phyloP scores from a whole-genome alignment of 92 coral and sea anemone species.

The Scolanthus callimorphus region DNA sequence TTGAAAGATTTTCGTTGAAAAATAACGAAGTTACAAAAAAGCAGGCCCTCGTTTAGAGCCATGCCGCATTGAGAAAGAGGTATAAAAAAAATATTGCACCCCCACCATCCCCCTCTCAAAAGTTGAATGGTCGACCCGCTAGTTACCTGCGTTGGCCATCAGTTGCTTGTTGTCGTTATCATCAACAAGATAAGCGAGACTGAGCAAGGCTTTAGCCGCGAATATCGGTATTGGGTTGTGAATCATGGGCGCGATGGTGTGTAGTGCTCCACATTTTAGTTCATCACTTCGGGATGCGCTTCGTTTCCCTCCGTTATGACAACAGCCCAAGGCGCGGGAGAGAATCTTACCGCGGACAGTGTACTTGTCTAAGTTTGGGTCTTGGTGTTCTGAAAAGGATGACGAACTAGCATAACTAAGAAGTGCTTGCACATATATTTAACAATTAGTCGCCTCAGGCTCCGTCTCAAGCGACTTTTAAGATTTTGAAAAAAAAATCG shows the following conservation, averaged over 20 bases:
- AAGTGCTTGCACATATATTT: too few species aligned
- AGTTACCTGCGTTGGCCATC: constrained; percentile 1
- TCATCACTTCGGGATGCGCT: constrained; percentile 46
- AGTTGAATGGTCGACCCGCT: too few species aligned
- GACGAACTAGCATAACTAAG: too few species aligned
- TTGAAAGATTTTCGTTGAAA: too few species aligned
- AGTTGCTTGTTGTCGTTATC: constrained; percentile 45
- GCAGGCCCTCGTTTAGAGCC: too few species aligned
- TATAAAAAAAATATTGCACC: too few species aligned
- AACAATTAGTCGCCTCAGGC: too few species aligned
- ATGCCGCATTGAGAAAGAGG: too few species aligned
- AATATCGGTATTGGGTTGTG: constrained; percentile 52
- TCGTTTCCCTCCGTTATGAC: constrained; percentile 60
- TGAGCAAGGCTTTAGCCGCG: constrained; percentile 49
- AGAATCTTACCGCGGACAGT: constrained; percentile 54
- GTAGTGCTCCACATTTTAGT: constrained; percentile 40
- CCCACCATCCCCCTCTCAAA: too few species aligned
- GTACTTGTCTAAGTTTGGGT: constrained; percentile 4
- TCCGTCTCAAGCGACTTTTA: too few species aligned
- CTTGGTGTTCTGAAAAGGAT: background rate
- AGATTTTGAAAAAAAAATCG: too few species aligned
- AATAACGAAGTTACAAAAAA: too few species aligned
- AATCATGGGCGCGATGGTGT: constrained; percentile 47
- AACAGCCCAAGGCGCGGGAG: constrained; percentile 35
- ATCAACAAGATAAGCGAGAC: constrained; percentile 64